Percentiles rank a stretch among this genome's conserved stretches.
These are phyloP conservation scores for Furnarius figulus DNA, from an alignment of 2,113 vertebrate genomes.

Conservation along the genomic window DNA sequence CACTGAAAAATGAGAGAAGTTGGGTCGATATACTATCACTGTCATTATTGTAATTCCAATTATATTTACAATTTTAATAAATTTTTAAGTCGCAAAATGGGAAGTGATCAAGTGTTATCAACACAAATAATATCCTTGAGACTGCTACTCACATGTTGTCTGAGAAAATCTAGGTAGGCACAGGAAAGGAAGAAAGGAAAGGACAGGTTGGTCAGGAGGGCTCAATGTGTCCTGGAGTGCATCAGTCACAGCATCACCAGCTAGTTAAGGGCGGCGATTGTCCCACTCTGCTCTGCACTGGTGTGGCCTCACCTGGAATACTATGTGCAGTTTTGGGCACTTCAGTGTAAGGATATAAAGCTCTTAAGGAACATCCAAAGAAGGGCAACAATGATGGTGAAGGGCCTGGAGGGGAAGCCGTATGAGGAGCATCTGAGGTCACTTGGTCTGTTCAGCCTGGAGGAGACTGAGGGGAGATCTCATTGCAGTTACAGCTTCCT, in stretches of 20 bases:
- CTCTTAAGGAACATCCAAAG: background rate
- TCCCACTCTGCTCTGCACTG: background rate
- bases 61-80: background rate
- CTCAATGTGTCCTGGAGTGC: rapidly evolving
- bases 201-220: background rate
- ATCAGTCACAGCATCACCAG: background rate
- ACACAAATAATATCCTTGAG: background rate
- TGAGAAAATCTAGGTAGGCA: background rate
- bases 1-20: background rate
- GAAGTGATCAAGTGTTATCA: background rate
- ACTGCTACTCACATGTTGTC: background rate
- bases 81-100: background rate
- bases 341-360: background rate
- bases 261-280: background rate
- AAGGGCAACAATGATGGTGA: background rate
- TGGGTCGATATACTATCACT: background rate
- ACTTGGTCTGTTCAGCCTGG: background rate
- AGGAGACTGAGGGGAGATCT: background rate
- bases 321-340: background rate
- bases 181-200: background rate
- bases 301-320: rapidly evolving
- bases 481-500: too few species aligned
- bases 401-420: background rate
- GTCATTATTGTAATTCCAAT: background rate
- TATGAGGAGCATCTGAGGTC: rapidly evolving